Base-by-base conservation (phyloP, 2,113 vertebrate genomes). In the Neotragus pygmaeus region DNA sequence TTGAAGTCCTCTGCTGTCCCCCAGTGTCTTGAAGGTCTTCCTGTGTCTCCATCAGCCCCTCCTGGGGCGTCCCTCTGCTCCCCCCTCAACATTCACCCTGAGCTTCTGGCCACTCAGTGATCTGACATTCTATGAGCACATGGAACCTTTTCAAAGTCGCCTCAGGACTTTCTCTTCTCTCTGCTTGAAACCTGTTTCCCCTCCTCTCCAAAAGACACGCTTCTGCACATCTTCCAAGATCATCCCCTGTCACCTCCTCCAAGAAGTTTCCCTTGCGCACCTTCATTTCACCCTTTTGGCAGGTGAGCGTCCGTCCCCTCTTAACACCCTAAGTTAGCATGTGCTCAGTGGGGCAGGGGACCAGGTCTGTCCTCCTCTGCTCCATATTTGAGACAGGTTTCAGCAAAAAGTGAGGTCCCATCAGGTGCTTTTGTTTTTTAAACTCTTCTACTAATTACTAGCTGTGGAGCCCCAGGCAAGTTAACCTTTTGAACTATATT, bases 21-120 rank as follows among this genome's bases (percentile, higher is more conserved):
- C 33, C 5, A 2, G 4, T 14, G 9, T 33, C 66, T 58, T 39
- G 21, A n/a, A 27, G 39, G 27, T 13, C 80, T 25, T 19, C 14
- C 45, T 81, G 30, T 11, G 51, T 53, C 51, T 97, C 60, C 19
- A 2, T 36, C 70, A 23, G 2, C 19, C n/a, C 28, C 2, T 36
- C 2, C 0, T 0, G 6, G 8, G 36, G 27, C 0, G 7, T 23
- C 19, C n/a, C 30, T 60, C 49, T 36, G 30, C 15, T 9, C 15
- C 28, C 6, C 47, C 64, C 5, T 7, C 23, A 16, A 17, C 12
- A 27, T 64, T 60, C 11, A 5, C 58, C n/a, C 58, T 57, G 58
- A 70, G 21, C 70, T 51, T 64, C 45, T 0, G 33, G 64, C 27
- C 33, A 8, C 17, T 21, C 16, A 1, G 36, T 15, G 13, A 30